Conservation (phyloP, 2,888 invertebrate species). For the Omphaloscelis lunosa region DNA sequence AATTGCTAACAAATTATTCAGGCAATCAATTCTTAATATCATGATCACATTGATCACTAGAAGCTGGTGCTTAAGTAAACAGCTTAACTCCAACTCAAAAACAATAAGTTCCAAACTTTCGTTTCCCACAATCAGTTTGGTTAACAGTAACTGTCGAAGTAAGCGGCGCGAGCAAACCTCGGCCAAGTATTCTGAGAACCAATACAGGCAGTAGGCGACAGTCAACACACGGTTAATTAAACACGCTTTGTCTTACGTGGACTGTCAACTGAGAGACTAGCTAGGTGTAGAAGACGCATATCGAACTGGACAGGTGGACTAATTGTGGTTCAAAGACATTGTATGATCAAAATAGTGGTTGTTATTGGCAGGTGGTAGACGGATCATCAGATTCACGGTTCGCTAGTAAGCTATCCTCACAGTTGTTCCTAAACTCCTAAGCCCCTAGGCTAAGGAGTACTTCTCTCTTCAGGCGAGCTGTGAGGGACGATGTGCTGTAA, state of each 20-base stretch:
- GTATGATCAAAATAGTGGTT: not conserved
- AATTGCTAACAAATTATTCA: not conserved
- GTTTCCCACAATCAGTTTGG: slow-evolving; percentile 67
- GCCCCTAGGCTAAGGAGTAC: too few species aligned
- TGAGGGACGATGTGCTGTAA: not conserved
- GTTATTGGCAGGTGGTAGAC: not conserved
- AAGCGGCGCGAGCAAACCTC: slow-evolving; percentile 59
- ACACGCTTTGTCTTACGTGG: slow-evolving; percentile 84
- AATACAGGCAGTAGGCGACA: slow-evolving; percentile 76
- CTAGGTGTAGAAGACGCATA: slow-evolving; percentile 56
- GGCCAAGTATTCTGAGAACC: slow-evolving; percentile 76
- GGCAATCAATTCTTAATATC: not conserved
- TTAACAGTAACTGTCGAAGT: slow-evolving; percentile 70
- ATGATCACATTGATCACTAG: not conserved
- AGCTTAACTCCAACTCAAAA: slow-evolving; percentile 24
- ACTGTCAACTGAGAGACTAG: slow-evolving; percentile 76
- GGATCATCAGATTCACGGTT: not conserved
- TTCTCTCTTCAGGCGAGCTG: not conserved
- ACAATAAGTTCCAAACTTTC: slow-evolving; percentile 62
- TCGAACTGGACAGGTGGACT: not conserved
- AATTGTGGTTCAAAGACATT: too few species aligned
- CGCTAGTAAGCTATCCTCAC: not conserved
- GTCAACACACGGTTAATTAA: slow-evolving; percentile 84
- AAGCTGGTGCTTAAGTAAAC: not conserved
- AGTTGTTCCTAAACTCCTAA: too few species aligned